phyloP scores from a whole-genome alignment of 2,113 vertebrate genomes.

The Crotalus helleri region DNA sequence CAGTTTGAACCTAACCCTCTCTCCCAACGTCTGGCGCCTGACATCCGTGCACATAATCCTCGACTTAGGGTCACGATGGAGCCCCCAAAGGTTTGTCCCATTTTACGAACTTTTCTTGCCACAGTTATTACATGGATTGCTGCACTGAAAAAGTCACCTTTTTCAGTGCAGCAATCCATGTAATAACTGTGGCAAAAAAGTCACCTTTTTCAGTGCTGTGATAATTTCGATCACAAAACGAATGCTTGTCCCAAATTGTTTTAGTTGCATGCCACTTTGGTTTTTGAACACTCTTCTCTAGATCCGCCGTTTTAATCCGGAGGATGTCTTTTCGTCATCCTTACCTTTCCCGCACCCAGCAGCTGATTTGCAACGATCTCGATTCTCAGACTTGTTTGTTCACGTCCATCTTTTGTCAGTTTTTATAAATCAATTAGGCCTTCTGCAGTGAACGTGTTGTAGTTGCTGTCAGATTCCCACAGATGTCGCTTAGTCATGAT shows the following conservation, averaged over 20 bases:
- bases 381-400: constrained; percentile 52
- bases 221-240: no score
- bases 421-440: constrained; percentile 69
- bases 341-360: constrained; percentile 31
- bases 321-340: constrained; percentile 45
- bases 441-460: constrained; percentile 54
- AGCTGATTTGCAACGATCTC: constrained; percentile 63
- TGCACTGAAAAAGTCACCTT: no score
- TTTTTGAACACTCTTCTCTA: constrained; percentile 42
- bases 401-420: constrained; percentile 60
- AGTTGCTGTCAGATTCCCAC: constrained; percentile 58
- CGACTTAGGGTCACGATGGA: no score
- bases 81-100: no score
- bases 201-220: no score
- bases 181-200: no score
- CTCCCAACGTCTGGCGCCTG: no score
- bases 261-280: not conserved
- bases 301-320: constrained; percentile 53
- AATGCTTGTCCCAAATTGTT: constrained; percentile 9
- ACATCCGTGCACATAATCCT: no score
- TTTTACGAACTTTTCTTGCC: no score
- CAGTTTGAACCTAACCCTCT: no score
- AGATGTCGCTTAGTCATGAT: constrained; percentile 61
- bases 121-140: no score
- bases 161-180: no score